Base-by-base conservation (phyloP, 2,113 vertebrate genomes). In the Gasterosteus nipponicus region DNA sequence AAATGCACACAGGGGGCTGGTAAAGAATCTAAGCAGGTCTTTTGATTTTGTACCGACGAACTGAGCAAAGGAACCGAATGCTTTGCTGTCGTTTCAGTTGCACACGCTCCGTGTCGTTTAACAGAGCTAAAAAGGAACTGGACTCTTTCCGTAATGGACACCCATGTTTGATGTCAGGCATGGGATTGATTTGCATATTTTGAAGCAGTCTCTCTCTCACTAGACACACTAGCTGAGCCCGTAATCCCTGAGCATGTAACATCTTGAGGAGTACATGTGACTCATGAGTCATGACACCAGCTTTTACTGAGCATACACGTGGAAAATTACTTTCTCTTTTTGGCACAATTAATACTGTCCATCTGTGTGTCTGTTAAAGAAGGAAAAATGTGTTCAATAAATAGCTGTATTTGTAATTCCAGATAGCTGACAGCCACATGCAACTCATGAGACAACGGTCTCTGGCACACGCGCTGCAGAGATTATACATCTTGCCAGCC, bases 161-260 rank as follows among this genome's bases (percentile, higher is more conserved):
- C 3, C 14, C 75, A 47, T 58, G 69, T 46, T 58, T 63, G 54
- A 72, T 79, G 69, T 83, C 46, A 60, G 49, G 59, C 57, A 74
- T 81, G 66, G 35, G 51, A 44, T 33, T 79, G 74, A 87, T 91
- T 87, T 83, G 60, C 82, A 91, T 88, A 89, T 78, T 83, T 69
- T 65, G 58, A 82, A 74, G 44, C 64, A 14, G 22, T 73, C 77
- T 41, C 38, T 77, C 61, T 65, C 71, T 66, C 46, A 18, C 46
- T 47, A 71, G 82, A 77, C 61, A 77, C 5, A 14, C 73, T 39
- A 33, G 82, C 75, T 83, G 69, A 86, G 77, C 69, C 53, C 18
- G 61, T 83, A 86, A 89, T 87, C 81, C 77, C 73, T 53, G 54
- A 83, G 38, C 75, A 75, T 61, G 75, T 10, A 22, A 71, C 75